Percentiles rank a stretch among this genome's conserved stretches.
phyloP scores from a whole-genome alignment of 2,113 vertebrate species.

The Merops nubicus region DNA sequence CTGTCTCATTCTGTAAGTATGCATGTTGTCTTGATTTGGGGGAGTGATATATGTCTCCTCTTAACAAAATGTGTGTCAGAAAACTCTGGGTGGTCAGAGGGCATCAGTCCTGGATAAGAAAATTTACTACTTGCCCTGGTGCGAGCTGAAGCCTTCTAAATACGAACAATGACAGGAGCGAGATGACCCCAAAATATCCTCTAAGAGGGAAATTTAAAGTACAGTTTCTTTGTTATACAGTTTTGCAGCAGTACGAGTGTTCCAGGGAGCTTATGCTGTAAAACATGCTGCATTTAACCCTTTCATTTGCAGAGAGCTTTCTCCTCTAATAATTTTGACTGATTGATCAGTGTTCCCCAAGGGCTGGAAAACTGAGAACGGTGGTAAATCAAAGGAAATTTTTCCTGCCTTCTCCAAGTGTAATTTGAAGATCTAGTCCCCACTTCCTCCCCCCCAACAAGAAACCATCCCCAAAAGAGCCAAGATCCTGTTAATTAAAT shows the following conservation, averaged over 20 bases:
- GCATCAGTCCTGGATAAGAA: not conserved
- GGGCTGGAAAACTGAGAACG: not conserved
- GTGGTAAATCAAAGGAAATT: not conserved
- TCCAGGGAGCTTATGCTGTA: not conserved
- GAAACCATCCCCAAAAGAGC: not conserved
- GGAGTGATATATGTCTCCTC: not conserved
- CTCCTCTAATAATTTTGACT: not conserved
- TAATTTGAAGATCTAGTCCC: not conserved
- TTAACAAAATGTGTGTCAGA: not conserved
- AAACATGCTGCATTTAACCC: not conserved
- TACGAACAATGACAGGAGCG: not conserved
- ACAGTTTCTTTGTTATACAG: not conserved
- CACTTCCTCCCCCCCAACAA: not conserved
- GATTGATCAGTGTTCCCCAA: not conserved
- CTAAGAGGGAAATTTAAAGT: not conserved
- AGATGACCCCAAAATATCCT: not conserved
- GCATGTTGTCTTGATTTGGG: not conserved
- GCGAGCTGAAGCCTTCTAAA: not conserved
- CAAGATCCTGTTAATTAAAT: constrained; percentile 48
- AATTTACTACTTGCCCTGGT: not conserved
- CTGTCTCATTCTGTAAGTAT: not conserved
- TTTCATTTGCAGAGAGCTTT: not conserved
- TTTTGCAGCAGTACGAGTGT: not conserved
- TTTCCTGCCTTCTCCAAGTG: not conserved
- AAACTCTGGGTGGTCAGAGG: not conserved